phyloP scores from a whole-genome alignment of 2,113 vertebrate genomes.

The Daubentonia madagascariensis region DNA sequence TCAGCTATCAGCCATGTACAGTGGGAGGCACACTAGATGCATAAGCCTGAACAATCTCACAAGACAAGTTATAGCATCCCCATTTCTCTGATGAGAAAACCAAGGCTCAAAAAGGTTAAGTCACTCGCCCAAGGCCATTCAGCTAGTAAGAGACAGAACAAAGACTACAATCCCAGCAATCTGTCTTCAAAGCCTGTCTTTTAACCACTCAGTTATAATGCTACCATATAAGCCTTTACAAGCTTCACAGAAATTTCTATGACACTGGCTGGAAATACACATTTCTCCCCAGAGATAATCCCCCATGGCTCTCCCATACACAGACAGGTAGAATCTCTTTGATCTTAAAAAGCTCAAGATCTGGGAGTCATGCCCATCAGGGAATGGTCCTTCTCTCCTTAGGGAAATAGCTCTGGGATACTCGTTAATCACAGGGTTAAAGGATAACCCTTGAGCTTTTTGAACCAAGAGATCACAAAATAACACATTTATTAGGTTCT shows the following conservation, averaged over 20 bases:
- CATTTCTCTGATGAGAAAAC: neutral
- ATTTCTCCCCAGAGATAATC: neutral
- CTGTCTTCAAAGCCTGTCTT: neutral
- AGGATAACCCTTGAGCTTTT: neutral
- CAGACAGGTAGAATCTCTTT: neutral
- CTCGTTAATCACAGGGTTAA: conserved; percentile 37
- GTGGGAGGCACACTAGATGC: rapidly evolving
- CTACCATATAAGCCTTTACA: neutral
- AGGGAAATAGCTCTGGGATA: conserved; percentile 10
- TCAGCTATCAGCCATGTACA: rapidly evolving
- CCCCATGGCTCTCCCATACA: neutral
- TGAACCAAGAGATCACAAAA: conserved; percentile 1
- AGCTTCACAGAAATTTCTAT: neutral
- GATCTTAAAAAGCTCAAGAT: neutral
- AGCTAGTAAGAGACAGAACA: neutral
- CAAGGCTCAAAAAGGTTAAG: neutral
- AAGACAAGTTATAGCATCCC: neutral
- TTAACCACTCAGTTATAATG: neutral
- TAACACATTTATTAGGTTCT: neutral
- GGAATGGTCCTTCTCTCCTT: neutral
- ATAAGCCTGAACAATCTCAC: neutral
- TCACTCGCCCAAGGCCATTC: neutral
- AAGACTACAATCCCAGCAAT: neutral
- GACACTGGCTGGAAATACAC: neutral
- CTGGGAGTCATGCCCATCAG: neutral